Evolutionary conservation across 1,140 invertebrate species (phyloP).

Genomic region (Drosophila ohnishii): DNA sequence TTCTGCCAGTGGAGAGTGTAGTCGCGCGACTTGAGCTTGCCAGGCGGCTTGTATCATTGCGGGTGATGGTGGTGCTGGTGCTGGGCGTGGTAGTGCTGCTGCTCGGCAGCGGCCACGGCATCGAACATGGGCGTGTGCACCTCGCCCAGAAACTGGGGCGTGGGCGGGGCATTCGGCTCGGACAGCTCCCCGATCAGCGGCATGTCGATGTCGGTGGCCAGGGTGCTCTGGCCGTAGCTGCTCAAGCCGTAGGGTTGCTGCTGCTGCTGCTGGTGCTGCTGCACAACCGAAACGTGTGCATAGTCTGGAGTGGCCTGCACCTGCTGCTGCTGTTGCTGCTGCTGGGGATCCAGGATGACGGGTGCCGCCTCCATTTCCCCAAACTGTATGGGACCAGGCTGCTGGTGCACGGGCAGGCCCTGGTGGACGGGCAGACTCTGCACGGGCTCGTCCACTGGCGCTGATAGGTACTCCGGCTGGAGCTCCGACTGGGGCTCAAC

Average conservation of each 20-base stretch:
- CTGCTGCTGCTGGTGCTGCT: constrained; percentile 63
- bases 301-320: constrained; percentile 60
- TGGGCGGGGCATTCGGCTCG: constrained; percentile 76
- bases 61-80: constrained; percentile 69
- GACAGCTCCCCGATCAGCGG: constrained; percentile 74
- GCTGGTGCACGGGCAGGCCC: constrained; percentile 39
- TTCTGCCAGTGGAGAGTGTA: constrained; percentile 70
- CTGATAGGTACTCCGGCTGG: constrained; percentile 43
- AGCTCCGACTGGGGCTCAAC: constrained; percentile 36
- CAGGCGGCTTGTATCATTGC: constrained; percentile 71
- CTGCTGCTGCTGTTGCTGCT: constrained; percentile 39
- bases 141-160: constrained; percentile 78
- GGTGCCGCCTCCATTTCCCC: constrained; percentile 78
- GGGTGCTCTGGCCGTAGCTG: constrained; percentile 59
- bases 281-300: constrained; percentile 66
- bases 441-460: constrained; percentile 44
- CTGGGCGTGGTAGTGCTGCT: constrained; percentile 79
- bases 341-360: constrained; percentile 62
- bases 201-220: constrained; percentile 79
- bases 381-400: constrained; percentile 72
- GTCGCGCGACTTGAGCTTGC: constrained; percentile 67
- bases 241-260: constrained; percentile 61
- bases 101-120: constrained; percentile 77
- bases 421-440: constrained; percentile 41
- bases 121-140: constrained; percentile 81